These are phyloP conservation scores for Synodontis membranacea DNA, from an alignment of 2,113 vertebrate species.

Conservation along the genomic window DNA sequence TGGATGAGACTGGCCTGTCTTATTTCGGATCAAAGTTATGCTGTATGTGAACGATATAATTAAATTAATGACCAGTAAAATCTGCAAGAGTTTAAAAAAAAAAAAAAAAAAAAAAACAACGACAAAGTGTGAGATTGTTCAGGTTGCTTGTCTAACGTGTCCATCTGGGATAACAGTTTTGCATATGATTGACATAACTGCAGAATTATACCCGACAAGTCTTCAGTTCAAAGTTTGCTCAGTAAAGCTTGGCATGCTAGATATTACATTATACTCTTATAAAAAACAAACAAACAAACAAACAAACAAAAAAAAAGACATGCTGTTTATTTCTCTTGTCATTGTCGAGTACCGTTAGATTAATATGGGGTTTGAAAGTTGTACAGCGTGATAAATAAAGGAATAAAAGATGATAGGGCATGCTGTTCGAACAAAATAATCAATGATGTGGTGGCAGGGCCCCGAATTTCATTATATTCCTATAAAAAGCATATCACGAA, in stretches of 20 bases:
- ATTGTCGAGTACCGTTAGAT: neutral
- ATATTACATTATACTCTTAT: neutral
- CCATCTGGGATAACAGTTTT: neutral
- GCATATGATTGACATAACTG: neutral
- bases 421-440: neutral
- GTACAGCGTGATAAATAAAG: neutral
- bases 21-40: neutral
- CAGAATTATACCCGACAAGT: neutral
- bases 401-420: neutral
- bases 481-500: too few species aligned
- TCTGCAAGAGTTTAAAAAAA: neutral
- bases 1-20: neutral
- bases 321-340: neutral
- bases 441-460: neutral
- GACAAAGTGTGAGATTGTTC: neutral
- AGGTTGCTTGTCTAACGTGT: neutral
- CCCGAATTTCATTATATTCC: neutral
- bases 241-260: neutral
- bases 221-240: neutral
- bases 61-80: neutral
- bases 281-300: neutral
- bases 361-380: neutral
- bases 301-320: neutral
- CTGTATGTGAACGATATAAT: neutral
- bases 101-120: neutral